These are phyloP conservation scores for Macrobrachium nipponense DNA, from an alignment of 1,140 invertebrate species.

Conservation along the genomic window DNA sequence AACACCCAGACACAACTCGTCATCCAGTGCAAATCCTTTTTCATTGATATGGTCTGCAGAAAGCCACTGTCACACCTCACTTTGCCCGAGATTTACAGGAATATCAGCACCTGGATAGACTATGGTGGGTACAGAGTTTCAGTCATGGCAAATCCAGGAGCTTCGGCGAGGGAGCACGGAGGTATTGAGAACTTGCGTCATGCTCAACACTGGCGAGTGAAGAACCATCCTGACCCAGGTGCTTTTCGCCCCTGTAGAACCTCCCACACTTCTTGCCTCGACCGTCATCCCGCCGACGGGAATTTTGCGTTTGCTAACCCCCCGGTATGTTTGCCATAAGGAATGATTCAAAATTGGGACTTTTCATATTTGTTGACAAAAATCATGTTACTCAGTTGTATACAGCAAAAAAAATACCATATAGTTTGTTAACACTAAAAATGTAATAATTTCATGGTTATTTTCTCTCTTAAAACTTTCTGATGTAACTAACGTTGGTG, in stretches of 20 bases:
- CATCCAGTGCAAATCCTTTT: neutral
- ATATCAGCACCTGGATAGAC: constrained; percentile 64
- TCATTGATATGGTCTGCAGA: constrained; percentile 1
- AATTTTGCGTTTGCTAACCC: constrained; percentile 23
- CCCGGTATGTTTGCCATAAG: neutral
- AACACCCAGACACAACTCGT: constrained; percentile 38
- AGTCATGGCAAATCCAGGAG: constrained; percentile 65
- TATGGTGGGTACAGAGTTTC: constrained; percentile 65
- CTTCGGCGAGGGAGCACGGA: constrained; percentile 66
- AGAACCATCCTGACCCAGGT: constrained; percentile 37
- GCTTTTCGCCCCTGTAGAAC: constrained; percentile 60
- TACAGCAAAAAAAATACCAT: too few relatives aligned
- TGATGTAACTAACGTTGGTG: too few relatives aligned
- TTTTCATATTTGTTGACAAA: too few relatives aligned
- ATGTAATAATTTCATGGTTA: too few relatives aligned
- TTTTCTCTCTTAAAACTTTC: too few relatives aligned
- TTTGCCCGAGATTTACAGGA: constrained; percentile 40
- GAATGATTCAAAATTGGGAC: too few relatives aligned
- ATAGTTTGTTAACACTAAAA: too few relatives aligned
- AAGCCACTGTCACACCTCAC: neutral
- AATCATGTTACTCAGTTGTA: too few relatives aligned
- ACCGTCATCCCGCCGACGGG: constrained; percentile 66
- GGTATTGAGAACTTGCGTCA: constrained; percentile 65
- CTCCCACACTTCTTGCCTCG: constrained; percentile 65
- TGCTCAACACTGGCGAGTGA: constrained; percentile 29